Conservation (phyloP, 2,113 vertebrate genomes). For the Hippocampus guttulatus region DNA sequence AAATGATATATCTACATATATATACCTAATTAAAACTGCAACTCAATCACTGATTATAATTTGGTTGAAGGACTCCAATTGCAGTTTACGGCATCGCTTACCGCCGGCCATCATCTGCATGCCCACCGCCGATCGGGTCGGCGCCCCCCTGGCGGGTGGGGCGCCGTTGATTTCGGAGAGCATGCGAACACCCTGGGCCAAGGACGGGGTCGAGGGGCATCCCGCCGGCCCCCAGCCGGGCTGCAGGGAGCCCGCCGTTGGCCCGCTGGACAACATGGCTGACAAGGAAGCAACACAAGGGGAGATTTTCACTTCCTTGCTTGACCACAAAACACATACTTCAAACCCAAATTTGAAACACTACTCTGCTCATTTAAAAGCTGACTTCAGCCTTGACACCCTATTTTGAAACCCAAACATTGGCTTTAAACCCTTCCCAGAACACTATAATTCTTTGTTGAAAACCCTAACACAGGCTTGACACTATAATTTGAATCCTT, state of each 20-base stretch:
- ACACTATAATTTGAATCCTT: no score
- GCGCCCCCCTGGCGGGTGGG: constrained; percentile 77
- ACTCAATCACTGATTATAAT: no score
- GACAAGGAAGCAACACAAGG: constrained; percentile 1
- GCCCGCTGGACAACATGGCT: constrained; percentile 75
- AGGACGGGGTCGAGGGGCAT: constrained; percentile 29
- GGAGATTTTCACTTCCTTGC: neutral
- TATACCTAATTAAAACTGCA: no score
- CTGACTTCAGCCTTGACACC: no score
- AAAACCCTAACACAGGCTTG: no score
- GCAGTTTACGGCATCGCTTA: constrained; percentile 50
- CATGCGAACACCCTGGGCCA: constrained; percentile 72
- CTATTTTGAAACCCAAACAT: no score
- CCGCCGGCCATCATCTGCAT: constrained; percentile 86
- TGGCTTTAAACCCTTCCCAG: no score
- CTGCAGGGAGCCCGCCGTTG: constrained; percentile 71
- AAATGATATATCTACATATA: no score
- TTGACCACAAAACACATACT: neutral
- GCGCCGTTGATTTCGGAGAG: constrained; percentile 77
- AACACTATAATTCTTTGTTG: no score
- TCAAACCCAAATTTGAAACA: neutral
- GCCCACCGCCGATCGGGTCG: constrained; percentile 81
- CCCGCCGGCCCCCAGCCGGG: constrained; percentile 78
- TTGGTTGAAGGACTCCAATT: no score
- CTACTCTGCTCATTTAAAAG: no score